Evolutionary conservation across 1,140 invertebrate genomes (phyloP).

Genomic region (Orius insidiosus): DNA sequence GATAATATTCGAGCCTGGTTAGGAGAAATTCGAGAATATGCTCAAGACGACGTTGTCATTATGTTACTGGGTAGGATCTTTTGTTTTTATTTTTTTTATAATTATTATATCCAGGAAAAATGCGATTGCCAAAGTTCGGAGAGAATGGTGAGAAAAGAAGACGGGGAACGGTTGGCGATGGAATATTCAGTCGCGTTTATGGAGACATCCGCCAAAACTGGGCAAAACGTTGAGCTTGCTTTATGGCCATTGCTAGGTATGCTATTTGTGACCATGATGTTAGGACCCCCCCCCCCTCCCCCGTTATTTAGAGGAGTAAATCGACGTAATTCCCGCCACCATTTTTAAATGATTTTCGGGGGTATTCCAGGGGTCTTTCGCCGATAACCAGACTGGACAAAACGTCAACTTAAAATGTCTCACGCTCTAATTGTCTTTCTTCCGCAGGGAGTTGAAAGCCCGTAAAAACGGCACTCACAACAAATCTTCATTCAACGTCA

Average conservation of each 20-base stretch:
- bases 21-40: conserved; percentile 68
- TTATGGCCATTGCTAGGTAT: conserved; percentile 58
- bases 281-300: too few species aligned
- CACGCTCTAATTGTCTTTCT: too few species aligned
- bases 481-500: conserved; percentile 43
- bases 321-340: too few species aligned
- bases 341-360: too few species aligned
- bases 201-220: conserved; percentile 75
- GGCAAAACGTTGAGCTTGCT: conserved; percentile 64
- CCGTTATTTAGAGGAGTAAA: too few species aligned
- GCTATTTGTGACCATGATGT: too few species aligned
- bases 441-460: conserved; percentile 40
- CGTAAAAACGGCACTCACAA: conserved; percentile 35
- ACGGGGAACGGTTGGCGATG: conserved; percentile 59
- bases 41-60: conserved; percentile 72
- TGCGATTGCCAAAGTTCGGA: conserved; percentile 51
- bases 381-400: too few species aligned
- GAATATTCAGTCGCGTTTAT: conserved; percentile 73
- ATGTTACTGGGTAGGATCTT: conserved; percentile 58
- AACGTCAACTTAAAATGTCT: too few species aligned
- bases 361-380: too few species aligned
- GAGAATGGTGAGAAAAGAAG: conserved; percentile 55
- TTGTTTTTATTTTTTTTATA: neutral
- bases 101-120: conserved; percentile 44
- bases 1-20: conserved; percentile 80